Evolutionary conservation across 2,888 invertebrate species (phyloP), one percentile per base, ranked within the genome.

Genomic region (Oasisia sp.): DNA sequence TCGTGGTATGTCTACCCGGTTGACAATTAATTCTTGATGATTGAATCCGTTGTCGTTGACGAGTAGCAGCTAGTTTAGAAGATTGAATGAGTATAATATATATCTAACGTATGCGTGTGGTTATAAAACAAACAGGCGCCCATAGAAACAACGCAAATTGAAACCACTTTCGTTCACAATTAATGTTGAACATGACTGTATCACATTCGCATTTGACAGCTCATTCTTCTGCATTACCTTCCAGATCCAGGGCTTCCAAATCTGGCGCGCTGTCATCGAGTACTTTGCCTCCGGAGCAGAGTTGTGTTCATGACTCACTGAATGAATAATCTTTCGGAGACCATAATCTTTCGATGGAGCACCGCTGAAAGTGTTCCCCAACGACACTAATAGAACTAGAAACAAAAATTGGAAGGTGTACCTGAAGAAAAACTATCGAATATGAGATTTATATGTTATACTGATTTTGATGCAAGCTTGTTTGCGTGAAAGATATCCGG

Each of bases 261-360:
- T 74, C 74, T 74, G 74, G 74, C 74, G 74, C 74, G 74, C 74
- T 74, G 74, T 74, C 74, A 74, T 27, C 74, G 19, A 74, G 74
- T 5, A 74, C 74, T 74, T 74, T 74, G 74, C 74, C 74, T 74
- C 74, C 74, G 8, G 19, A 74, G 27, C 74, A 74, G 74, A 74
- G 19, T 4, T 19, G 74, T 74, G 27, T 74, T 74, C 19, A 27
- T 27, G 74, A 74, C 74, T n/a, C 27, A 27, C 27, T 27, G 14
- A n/a, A 27, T 74, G 19, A 14, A 27, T 38, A 38, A 38, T 2
- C 38, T 38, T 38, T 38, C 38, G 38, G 38, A 38, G 38, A 38
- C 38, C 38, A 38, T 38, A 38, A 38, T 38, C 3, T 4, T 74
- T 74, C 3, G 74, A 74, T 27, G 19, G 74, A 9, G 9, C 50